Evolutionary conservation across 2,113 vertebrate species (phyloP), one percentile per base, ranked within the genome.

Genomic region (Dicrurus megarhynchus): DNA sequence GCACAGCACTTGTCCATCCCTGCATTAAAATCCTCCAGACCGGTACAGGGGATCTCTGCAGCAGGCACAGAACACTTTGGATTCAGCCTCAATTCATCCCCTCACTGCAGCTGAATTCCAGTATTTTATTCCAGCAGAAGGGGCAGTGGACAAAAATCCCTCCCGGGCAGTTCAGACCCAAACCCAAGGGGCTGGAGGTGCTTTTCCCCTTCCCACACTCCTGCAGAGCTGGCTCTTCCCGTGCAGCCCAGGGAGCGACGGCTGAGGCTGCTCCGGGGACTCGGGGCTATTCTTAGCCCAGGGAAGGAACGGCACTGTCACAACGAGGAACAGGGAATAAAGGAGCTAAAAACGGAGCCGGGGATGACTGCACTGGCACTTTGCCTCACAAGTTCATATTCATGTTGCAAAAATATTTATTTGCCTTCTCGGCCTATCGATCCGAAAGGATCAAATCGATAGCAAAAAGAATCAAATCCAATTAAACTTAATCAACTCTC

Each of bases 281-380:
- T 82, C 16, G 7, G 8, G 26, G 82, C 92, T 97, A 92, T 98
- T 97, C 97, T 97, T 90, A 96, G 96, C 95, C 26, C 12, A 78
- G 53, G 90, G 93, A 95, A 95, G 86, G 94, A 97, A 77, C 22
- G 44, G 84, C 87, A 8, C 84, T 96, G 84, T 92, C 97, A 94
- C 85, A 69, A 16, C 84, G n/a, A 1, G 23, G 77, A 74, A 1
- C 2, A 5, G 41, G 94, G 95, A 96, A 97, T 93, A 96, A 96
- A 96, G 82, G 75, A 96, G 75, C 88, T 94, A 91, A 94, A 97
- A 87, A 91, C 32, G 81, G 71, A 87, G 67, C 26, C 0, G 30
- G 30, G 85, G 21, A 82, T 93, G 88, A 69, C 93, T 96, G 83
- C 73, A 82, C 95, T 92, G 44, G 24, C 87, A 6, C 46, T 67